Conservation (phyloP, 2,797 vertebrate genomes). For the Sparus aurata region DNA sequence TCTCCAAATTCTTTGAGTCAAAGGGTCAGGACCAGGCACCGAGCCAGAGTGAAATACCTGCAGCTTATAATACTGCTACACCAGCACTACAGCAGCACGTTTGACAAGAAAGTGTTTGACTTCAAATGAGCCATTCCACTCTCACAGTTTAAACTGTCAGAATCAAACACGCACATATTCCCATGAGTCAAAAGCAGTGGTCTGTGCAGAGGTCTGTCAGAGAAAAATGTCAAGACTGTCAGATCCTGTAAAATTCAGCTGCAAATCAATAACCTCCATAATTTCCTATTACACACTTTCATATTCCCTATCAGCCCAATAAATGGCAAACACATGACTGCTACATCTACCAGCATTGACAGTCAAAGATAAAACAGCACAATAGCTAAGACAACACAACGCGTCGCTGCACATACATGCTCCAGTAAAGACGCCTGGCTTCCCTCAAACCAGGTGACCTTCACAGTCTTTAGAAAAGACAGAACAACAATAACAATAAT, state of each 20-base stretch:
- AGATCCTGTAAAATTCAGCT: conserved; percentile 7
- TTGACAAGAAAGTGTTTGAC: not conserved
- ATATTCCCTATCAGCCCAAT: conserved; percentile 1
- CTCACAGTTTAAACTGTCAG: conserved; percentile 15
- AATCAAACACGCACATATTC: conserved; percentile 19
- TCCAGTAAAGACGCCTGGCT: not conserved
- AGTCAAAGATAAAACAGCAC: not conserved
- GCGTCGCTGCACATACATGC: not conserved
- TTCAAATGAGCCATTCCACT: conserved; percentile 39
- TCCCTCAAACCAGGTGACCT: conserved; percentile 28
- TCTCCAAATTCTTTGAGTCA: conserved; percentile 25
- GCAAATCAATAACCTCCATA: conserved; percentile 5
- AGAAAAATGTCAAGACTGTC: conserved; percentile 28
- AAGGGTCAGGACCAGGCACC: conserved; percentile 42
- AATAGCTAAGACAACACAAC: not conserved
- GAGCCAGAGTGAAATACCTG: conserved; percentile 39
- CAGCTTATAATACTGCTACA: conserved; percentile 5
- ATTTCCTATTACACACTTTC: conserved; percentile 2
- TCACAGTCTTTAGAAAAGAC: conserved; percentile 10
- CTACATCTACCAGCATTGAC: not conserved
- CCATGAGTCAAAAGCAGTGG: not conserved
- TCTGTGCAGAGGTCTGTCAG: not conserved
- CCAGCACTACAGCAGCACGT: not conserved
- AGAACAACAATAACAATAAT: not conserved
- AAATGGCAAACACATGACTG: conserved; percentile 8